A percentile compares a stretch with the other conserved stretches of the same genome.
phyloP scores from a whole-genome alignment of 2,113 vertebrate species.

The Heloderma charlesbogerti region DNA sequence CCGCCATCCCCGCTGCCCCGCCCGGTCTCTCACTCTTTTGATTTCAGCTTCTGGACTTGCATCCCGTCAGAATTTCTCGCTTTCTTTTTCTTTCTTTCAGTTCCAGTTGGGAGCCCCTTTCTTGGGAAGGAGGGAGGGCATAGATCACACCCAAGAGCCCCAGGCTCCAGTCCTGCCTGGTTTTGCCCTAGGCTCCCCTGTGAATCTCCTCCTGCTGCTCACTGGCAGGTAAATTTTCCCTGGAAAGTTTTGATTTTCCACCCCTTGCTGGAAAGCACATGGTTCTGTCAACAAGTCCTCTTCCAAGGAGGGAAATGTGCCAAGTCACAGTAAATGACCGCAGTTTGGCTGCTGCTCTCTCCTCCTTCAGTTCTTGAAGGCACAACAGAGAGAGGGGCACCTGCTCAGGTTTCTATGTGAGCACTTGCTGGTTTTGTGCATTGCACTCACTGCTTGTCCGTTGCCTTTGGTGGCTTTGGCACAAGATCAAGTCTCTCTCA shows the following conservation, averaged over 20 bases:
- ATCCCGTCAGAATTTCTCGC: no score
- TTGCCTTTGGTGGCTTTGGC: not conserved
- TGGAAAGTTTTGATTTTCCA: not conserved
- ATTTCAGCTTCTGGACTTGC: no score
- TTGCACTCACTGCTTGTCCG: not conserved
- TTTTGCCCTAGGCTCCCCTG: not conserved
- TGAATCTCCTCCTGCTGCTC: no score
- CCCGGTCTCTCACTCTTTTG: no score
- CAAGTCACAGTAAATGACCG: conserved; percentile 32
- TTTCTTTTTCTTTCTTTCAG: not conserved
- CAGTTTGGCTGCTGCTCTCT: not conserved
- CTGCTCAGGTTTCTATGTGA: not conserved
- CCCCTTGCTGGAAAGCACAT: conserved; percentile 30
- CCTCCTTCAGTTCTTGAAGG: not conserved
- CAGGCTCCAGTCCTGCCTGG: not conserved
- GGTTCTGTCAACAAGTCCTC: conserved; percentile 54
- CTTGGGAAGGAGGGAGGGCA: not conserved
- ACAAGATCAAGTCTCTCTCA: no score
- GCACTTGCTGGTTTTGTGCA: not conserved
- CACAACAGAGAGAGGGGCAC: not conserved
- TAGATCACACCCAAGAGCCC: not conserved
- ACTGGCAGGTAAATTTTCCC: no score
- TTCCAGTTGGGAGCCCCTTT: not conserved
- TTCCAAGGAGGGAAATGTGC: conserved; percentile 38
- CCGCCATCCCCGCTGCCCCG: no score